phyloP scores from a whole-genome alignment of 2,113 vertebrate species.

The Menidia beryllina region DNA sequence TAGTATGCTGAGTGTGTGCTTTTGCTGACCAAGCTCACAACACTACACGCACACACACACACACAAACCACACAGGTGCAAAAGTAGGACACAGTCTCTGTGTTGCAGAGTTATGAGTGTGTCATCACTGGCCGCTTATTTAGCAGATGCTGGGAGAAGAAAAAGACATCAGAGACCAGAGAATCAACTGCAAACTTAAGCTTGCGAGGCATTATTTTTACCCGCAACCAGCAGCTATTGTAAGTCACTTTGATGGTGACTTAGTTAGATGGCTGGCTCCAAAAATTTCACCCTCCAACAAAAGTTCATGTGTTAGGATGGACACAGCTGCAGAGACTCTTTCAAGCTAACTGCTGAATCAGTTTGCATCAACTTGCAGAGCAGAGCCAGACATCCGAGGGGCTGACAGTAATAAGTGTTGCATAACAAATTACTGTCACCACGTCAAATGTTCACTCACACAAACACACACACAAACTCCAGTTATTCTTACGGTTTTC shows the following conservation, averaged over 20 bases:
- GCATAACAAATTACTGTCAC: neutral
- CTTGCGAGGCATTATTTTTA: conserved; percentile 2
- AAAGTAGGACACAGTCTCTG: conserved; percentile 50
- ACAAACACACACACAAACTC: neutral
- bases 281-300: neutral
- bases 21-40: conserved; percentile 62
- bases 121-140: conserved; percentile 44
- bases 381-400: conserved; percentile 1
- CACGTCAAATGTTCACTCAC: neutral
- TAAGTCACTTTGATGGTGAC: neutral
- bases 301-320: neutral
- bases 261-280: neutral
- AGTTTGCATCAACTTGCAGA: conserved; percentile 5
- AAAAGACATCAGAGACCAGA: conserved; percentile 33
- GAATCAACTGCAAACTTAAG: neutral
- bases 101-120: conserved; percentile 43
- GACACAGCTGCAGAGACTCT: conserved; percentile 10
- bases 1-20: conserved; percentile 14
- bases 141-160: conserved; percentile 50
- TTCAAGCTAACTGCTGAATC: conserved; percentile 15
- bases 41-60: conserved; percentile 1
- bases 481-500: neutral
- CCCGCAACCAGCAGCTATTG: conserved; percentile 9
- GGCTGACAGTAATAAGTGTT: neutral
- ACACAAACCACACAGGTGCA: conserved; percentile 44